A percentile compares a stretch with the other conserved stretches of the same genome.
Evolutionary conservation across 2,888 invertebrate species (phyloP).

Genomic region (Lasioglossum zephyrum): DNA sequence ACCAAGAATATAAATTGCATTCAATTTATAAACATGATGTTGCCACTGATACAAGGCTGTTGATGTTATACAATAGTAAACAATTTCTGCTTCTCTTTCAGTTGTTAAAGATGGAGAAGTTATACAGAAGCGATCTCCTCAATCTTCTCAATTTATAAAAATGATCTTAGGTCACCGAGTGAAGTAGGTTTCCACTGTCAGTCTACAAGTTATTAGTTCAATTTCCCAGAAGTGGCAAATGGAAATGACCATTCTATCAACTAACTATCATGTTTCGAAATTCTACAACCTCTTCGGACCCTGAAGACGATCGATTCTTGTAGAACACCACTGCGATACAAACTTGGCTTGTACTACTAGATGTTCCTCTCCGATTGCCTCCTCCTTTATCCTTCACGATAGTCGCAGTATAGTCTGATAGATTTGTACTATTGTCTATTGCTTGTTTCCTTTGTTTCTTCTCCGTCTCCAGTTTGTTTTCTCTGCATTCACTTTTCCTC

Average conservation of each 20-base stretch:
- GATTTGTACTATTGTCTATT: not conserved
- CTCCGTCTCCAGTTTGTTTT: not conserved
- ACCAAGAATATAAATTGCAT: not conserved
- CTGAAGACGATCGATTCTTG: not conserved
- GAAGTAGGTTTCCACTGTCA: not conserved
- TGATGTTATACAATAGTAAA: not conserved
- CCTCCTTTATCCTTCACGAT: not conserved
- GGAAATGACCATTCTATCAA: not conserved
- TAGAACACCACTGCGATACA: not conserved
- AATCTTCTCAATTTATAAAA: not conserved
- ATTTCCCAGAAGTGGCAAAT: not conserved
- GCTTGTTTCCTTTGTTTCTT: not conserved
- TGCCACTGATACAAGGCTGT: not conserved
- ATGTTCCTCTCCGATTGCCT: not conserved
- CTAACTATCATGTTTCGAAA: not conserved
- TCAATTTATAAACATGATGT: not conserved
- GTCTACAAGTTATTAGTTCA: not conserved
- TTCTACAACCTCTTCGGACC: not conserved
- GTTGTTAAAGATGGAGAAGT: not conserved
- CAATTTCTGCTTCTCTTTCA: not conserved
- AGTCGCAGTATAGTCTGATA: not conserved
- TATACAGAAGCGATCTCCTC: not conserved
- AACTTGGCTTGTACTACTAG: not conserved
- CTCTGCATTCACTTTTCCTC: not conserved
- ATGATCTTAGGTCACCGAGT: not conserved